phyloP scores from a whole-genome alignment of 2,113 vertebrate genomes.

The Myotis brandtii region DNA sequence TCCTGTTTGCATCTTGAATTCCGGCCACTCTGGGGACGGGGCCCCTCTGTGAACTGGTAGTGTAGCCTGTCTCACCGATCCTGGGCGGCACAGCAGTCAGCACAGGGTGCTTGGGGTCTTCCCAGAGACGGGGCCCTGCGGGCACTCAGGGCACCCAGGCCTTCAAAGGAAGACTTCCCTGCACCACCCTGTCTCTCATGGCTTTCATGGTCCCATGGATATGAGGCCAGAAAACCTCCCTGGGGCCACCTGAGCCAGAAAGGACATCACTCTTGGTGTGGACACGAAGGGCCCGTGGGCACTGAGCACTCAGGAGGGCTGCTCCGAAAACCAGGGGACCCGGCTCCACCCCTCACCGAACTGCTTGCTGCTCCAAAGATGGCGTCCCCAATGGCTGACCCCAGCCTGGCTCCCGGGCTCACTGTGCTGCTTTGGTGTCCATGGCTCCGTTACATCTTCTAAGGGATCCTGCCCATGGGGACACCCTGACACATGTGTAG shows the following conservation, averaged over 20 bases:
- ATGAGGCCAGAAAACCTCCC: not conserved
- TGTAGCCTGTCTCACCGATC: not conserved
- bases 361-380: not conserved
- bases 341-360: not conserved
- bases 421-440: not conserved
- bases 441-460: not conserved
- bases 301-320: not conserved
- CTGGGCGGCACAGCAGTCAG: not conserved
- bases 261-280: too few relatives aligned
- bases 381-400: too few relatives aligned
- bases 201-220: not conserved
- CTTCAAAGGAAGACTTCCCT: not conserved
- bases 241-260: not conserved
- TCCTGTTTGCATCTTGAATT: not conserved
- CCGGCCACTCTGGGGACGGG: not conserved
- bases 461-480: not conserved
- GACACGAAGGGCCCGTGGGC: not conserved
- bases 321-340: not conserved
- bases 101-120: too few relatives aligned
- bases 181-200: not conserved
- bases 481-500: too few relatives aligned
- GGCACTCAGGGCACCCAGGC: not conserved
- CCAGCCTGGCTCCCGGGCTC: not conserved
- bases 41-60: not conserved
- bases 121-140: not conserved